These are phyloP conservation scores for Chorisops tibialis DNA, from an alignment of 2,888 invertebrate genomes.

Conservation along the genomic window DNA sequence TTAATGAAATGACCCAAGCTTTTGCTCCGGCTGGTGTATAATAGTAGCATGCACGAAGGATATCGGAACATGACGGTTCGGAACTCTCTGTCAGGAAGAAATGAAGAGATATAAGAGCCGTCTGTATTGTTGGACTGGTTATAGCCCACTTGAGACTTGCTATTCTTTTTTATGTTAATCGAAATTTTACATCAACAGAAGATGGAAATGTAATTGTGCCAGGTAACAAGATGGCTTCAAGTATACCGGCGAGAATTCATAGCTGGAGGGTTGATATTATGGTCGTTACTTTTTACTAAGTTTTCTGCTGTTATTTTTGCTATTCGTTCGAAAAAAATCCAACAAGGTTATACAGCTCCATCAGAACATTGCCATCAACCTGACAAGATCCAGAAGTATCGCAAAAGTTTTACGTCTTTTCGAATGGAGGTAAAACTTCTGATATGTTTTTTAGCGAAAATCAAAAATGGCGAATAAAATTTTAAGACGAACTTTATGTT, in stretches of 20 bases:
- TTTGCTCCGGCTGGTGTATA: neutral
- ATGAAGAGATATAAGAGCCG: slow-evolving; percentile 13
- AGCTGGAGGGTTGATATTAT: slow-evolving; percentile 7
- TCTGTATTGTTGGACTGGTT: slow-evolving; percentile 22
- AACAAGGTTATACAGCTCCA: too few relatives aligned
- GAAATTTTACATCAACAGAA: slow-evolving; percentile 23
- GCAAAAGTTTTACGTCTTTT: too few relatives aligned
- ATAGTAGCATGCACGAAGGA: neutral
- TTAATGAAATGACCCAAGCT: slow-evolving; percentile 24
- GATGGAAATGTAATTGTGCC: slow-evolving; percentile 26
- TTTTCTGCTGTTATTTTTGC: neutral
- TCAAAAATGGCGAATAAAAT: too few relatives aligned
- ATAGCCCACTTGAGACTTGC: slow-evolving; percentile 23
- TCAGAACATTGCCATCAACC: too few relatives aligned
- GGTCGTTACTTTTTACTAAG: slow-evolving; percentile 19
- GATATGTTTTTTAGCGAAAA: too few relatives aligned
- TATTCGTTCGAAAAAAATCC: neutral
- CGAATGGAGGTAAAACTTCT: too few relatives aligned
- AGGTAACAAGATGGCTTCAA: slow-evolving; percentile 16
- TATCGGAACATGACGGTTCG: neutral
- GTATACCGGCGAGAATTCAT: slow-evolving; percentile 16
- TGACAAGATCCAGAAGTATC: too few relatives aligned
- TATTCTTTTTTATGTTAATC: slow-evolving; percentile 26
- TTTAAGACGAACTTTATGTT: too few relatives aligned
- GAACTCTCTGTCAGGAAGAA: neutral